These are phyloP conservation scores for Oreochromis mossambicus DNA, from an alignment of 2,797 vertebrate species.

Conservation along the genomic window DNA sequence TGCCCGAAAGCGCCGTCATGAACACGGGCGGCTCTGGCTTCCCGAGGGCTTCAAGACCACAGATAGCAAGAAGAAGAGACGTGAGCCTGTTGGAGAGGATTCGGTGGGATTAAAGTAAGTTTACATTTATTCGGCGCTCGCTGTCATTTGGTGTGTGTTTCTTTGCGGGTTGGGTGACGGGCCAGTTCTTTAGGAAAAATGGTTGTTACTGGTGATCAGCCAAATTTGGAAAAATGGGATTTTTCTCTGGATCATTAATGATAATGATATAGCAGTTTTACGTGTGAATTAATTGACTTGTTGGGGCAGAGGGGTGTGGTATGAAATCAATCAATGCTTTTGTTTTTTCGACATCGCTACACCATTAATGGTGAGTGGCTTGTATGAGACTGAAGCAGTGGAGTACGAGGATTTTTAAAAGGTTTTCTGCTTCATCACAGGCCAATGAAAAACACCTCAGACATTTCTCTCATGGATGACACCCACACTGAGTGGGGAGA, in stretches of 20 bases:
- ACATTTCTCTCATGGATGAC: constrained; percentile 94
- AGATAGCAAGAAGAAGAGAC: constrained; percentile 97
- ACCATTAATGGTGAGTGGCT: constrained; percentile 17
- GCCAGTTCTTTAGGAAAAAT: constrained; percentile 4
- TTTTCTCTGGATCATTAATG: constrained; percentile 46
- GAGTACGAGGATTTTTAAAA: constrained; percentile 37
- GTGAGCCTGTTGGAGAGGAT: constrained; percentile 95
- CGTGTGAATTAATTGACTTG: constrained; percentile 57
- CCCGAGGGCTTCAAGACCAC: constrained; percentile 97
- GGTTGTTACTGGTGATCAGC: constrained; percentile 6
- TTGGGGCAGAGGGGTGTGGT: constrained; percentile 45
- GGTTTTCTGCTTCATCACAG: constrained; percentile 70
- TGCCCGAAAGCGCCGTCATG: constrained; percentile 90
- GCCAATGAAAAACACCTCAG: constrained; percentile 90
- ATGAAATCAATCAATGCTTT: constrained; percentile 50
- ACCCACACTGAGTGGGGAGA: constrained; percentile 94
- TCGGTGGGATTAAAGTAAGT: constrained; percentile 97
- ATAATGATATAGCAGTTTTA: constrained; percentile 51
- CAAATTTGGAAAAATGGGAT: constrained; percentile 14
- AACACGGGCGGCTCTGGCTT: constrained; percentile 98
- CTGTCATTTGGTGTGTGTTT: neutral
- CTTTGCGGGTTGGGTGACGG: neutral
- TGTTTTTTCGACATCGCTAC: constrained; percentile 43
- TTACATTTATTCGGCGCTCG: neutral
- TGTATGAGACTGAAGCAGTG: constrained; percentile 9